These are phyloP conservation scores for Polyergus mexicanus DNA, from an alignment of 1,140 invertebrate species.

Conservation along the genomic window DNA sequence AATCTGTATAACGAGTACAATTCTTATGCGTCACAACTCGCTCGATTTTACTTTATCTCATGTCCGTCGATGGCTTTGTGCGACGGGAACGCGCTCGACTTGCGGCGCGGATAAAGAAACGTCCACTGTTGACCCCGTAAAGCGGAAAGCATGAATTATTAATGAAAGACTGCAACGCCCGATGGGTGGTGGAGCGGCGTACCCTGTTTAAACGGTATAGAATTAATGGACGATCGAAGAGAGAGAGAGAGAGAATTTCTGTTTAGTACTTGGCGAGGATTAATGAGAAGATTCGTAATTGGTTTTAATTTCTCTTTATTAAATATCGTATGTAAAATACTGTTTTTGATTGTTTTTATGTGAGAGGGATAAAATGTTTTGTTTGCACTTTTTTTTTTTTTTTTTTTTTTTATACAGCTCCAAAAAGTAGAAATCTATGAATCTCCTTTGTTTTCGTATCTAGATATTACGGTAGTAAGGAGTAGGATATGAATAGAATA, in stretches of 20 bases:
- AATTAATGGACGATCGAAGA: constrained; percentile 64
- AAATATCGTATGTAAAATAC: constrained; percentile 13
- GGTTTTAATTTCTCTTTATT: constrained; percentile 58
- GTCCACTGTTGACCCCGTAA: constrained; percentile 60
- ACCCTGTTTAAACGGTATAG: constrained; percentile 65
- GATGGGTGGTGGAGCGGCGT: constrained; percentile 25
- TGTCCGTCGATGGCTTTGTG: constrained; percentile 49
- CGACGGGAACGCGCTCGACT: constrained; percentile 39
- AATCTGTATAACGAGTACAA: constrained; percentile 34
- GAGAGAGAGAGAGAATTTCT: background rate
- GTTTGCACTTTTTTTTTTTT: too few relatives aligned
- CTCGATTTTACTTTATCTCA: constrained; percentile 39
- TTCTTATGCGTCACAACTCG: background rate
- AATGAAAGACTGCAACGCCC: constrained; percentile 63
- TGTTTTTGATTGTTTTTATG: too few relatives aligned
- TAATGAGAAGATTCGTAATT: constrained; percentile 41
- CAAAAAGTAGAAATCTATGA: too few relatives aligned
- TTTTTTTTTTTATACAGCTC: too few relatives aligned
- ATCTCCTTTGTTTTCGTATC: too few relatives aligned
- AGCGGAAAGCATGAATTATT: constrained; percentile 68
- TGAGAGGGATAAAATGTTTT: too few relatives aligned
- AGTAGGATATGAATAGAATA: too few relatives aligned
- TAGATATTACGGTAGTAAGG: too few relatives aligned
- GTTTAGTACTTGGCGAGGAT: constrained; percentile 12
- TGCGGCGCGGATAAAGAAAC: constrained; percentile 48